These are phyloP conservation scores for Thryonomys swinderianus DNA, from an alignment of 2,113 vertebrate species.

Conservation along the genomic window DNA sequence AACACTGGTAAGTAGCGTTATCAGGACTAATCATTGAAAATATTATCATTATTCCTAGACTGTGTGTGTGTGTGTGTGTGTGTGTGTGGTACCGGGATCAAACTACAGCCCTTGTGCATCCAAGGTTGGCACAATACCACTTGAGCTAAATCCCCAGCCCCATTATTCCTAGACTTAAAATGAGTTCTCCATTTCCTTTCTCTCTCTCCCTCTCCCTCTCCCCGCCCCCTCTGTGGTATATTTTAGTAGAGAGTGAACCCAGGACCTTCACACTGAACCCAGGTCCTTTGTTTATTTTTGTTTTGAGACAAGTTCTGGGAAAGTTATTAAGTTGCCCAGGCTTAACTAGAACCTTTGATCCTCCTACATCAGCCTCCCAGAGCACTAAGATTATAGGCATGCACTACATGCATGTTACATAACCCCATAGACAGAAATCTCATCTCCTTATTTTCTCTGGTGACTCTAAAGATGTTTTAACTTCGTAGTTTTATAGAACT, in stretches of 20 bases:
- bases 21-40: background rate
- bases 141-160: no score
- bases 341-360: background rate
- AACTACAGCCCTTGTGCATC: no score
- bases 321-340: background rate
- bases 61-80: no score
- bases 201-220: no score
- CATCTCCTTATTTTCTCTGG: background rate
- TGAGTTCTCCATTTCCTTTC: background rate
- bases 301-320: background rate
- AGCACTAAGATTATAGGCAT: background rate
- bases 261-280: background rate
- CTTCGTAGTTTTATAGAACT: background rate
- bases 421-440: background rate
- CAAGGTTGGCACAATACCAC: no score
- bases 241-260: background rate
- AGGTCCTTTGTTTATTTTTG: background rate
- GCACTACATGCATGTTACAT: background rate
- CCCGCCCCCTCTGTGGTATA: no score
- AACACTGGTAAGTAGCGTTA: background rate
- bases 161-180: no score
- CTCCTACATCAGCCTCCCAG: background rate
- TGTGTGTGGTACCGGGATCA: no score
- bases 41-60: background rate
- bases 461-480: background rate